A percentile compares a stretch with the other conserved stretches of the same genome.
phyloP scores from a whole-genome alignment of 2,113 vertebrate species.

The Nyctibius bracteatus region DNA sequence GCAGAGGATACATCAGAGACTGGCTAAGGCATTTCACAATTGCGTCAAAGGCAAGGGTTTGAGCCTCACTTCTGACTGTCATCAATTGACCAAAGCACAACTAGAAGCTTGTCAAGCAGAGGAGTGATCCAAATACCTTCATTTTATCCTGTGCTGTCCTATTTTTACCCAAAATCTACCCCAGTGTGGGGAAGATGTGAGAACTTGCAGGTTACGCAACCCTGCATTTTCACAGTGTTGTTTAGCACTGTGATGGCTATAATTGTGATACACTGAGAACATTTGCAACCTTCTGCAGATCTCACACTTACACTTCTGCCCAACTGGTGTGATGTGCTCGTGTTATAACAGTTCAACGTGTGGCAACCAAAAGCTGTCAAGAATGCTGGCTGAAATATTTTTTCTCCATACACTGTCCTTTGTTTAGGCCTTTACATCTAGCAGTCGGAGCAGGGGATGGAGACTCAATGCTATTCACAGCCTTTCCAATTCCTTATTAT shows the following conservation, averaged over 20 bases:
- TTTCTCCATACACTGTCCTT: background rate
- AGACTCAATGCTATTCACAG: background rate
- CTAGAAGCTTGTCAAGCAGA: background rate
- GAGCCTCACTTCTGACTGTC: background rate
- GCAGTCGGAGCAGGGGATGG: background rate
- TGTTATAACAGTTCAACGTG: background rate
- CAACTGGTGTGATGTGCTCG: conserved; percentile 25
- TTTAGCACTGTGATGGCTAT: background rate
- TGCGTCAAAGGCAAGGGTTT: background rate
- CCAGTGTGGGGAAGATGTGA: background rate
- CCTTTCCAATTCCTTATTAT: background rate
- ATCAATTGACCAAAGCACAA: background rate
- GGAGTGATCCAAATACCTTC: background rate
- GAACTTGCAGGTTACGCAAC: conserved; percentile 8
- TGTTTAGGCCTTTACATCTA: background rate
- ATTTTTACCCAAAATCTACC: background rate
- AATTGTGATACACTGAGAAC: conserved; percentile 51
- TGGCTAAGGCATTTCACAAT: background rate
- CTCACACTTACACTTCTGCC: conserved; percentile 47
- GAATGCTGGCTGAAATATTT: background rate
- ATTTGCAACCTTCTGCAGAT: conserved; percentile 30
- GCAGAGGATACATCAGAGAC: background rate
- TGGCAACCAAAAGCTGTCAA: conserved; percentile 37
- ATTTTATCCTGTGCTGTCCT: background rate
- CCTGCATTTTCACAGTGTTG: background rate